A percentile compares a stretch with the other conserved stretches of the same genome.
Evolutionary conservation across 2,797 vertebrate genomes (phyloP).

Genomic region (Acomys russatus): DNA sequence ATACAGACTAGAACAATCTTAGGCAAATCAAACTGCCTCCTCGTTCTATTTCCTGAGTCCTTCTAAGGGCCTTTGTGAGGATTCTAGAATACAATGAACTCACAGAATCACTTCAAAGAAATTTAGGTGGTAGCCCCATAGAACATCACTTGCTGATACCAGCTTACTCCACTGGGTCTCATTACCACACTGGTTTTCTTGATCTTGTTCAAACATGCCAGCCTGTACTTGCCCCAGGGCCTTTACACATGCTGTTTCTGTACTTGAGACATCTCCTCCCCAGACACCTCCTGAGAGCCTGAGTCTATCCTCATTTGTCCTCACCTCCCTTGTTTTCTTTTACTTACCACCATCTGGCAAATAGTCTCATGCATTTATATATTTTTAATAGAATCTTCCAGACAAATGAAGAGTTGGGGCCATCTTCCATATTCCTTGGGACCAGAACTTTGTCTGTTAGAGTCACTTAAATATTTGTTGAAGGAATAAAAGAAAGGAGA

Average conservation of each 20-base stretch:
- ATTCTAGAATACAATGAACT: neutral
- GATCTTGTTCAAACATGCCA: neutral
- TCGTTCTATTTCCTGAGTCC: neutral
- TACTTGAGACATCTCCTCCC: neutral
- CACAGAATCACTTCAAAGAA: neutral
- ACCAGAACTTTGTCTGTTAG: neutral
- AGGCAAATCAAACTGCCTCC: neutral
- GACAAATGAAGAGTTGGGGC: neutral
- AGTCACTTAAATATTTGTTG: neutral
- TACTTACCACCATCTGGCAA: neutral
- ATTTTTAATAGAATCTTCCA: constrained; percentile 7
- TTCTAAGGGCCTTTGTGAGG: neutral
- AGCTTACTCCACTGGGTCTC: neutral
- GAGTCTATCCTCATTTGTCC: neutral
- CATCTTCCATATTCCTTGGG: neutral
- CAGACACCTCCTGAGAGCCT: neutral
- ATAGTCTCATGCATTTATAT: neutral
- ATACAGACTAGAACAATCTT: neutral
- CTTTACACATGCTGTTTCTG: neutral
- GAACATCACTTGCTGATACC: neutral
- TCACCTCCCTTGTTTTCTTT: neutral
- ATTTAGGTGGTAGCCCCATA: neutral
- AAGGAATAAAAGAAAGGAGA: neutral
- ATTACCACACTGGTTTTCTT: neutral
- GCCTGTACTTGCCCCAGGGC: neutral